Evolutionary conservation across 2,113 vertebrate species (phyloP).

Genomic region (Bubo blakistoni): DNA sequence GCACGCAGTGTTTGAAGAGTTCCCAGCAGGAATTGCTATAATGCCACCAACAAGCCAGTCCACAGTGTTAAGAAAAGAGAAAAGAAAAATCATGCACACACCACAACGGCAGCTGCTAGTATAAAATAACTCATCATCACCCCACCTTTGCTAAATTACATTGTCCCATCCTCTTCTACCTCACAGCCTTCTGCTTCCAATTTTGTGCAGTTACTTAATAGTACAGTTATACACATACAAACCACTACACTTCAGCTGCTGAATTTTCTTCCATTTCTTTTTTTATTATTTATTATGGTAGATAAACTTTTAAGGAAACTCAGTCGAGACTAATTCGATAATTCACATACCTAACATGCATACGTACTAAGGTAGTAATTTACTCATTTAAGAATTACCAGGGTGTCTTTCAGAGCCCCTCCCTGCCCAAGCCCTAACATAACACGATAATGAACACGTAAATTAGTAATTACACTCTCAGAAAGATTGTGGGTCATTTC

Average conservation of each 20-base stretch:
- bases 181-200: background rate
- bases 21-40: background rate
- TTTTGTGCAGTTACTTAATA: background rate
- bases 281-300: background rate
- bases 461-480: background rate
- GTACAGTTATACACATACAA: background rate
- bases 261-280: background rate
- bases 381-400: background rate
- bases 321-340: background rate
- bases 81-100: background rate
- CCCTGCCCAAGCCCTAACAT: background rate
- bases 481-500: background rate
- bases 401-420: background rate
- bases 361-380: background rate
- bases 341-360: background rate
- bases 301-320: background rate
- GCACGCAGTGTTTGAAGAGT: fast-evolving
- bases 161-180: background rate
- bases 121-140: background rate
- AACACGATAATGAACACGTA: background rate
- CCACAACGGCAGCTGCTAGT: background rate
- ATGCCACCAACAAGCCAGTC: background rate
- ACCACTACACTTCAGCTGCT: background rate
- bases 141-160: background rate
- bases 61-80: background rate